Conservation (phyloP, 1,140 invertebrate genomes). For the Hormaphis cornu region DNA sequence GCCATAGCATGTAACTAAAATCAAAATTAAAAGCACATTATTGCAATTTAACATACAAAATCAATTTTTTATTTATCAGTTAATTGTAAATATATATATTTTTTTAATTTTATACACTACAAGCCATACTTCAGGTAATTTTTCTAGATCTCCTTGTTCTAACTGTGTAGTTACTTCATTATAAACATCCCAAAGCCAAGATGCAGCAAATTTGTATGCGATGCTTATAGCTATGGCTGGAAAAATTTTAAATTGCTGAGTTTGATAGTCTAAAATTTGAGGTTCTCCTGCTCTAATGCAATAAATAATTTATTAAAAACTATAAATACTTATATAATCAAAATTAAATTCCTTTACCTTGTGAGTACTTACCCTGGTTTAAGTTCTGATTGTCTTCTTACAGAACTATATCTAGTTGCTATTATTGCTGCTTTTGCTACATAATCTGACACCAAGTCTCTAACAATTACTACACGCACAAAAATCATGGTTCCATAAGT, state of each 20-base stretch:
- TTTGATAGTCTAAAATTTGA: conserved; percentile 85
- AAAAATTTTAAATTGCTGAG: conserved; percentile 85
- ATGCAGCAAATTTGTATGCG: conserved; percentile 63
- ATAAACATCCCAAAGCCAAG: conserved; percentile 71
- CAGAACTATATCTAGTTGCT: conserved; percentile 74
- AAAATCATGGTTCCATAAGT: conserved; percentile 94
- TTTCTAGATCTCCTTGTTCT: conserved; percentile 65
- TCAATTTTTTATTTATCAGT: background rate
- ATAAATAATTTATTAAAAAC: conserved; percentile 5
- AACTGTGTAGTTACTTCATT: conserved; percentile 68
- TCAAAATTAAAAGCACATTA: background rate
- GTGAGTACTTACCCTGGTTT: conserved; percentile 57
- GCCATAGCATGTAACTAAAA: conserved; percentile 73
- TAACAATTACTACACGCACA: conserved; percentile 70
- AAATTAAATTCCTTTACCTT: background rate
- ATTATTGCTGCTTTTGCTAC: conserved; percentile 76
- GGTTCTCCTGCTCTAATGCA: conserved; percentile 63
- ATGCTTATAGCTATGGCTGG: conserved; percentile 69
- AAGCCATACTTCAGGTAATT: conserved; percentile 64
- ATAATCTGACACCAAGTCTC: conserved; percentile 55
- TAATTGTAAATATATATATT: background rate
- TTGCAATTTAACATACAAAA: background rate
- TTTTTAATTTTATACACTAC: background rate
- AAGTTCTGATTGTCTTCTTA: conserved; percentile 76
- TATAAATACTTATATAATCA: background rate